Conservation (phyloP, 2,113 vertebrate species). For the Chamaetylas fuelleborni region DNA sequence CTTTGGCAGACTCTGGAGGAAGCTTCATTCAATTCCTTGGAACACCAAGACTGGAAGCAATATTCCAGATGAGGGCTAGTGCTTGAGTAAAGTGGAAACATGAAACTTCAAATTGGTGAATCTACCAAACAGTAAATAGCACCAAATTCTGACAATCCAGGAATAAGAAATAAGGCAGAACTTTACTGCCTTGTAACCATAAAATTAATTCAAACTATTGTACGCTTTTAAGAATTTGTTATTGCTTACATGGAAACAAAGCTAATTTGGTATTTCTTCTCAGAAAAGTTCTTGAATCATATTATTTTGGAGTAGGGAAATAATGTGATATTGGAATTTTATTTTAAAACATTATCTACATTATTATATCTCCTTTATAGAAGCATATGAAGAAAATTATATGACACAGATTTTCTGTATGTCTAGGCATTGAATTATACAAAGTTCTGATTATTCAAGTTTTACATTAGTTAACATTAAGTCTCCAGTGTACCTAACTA, state of each 20-base stretch:
- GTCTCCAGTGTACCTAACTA: background rate
- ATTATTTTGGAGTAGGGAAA: background rate
- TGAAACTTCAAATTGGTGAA: background rate
- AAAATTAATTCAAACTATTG: background rate
- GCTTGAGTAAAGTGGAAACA: background rate
- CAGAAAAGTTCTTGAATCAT: background rate
- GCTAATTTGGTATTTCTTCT: background rate
- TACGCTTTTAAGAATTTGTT: background rate
- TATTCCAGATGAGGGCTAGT: background rate
- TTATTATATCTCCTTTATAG: background rate
- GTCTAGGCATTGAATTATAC: background rate
- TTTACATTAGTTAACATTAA: slow-evolving; percentile 21
- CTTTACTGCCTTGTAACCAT: background rate
- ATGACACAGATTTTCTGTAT: background rate
- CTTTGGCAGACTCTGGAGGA: background rate
- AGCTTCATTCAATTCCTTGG: background rate
- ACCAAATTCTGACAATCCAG: background rate
- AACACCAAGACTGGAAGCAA: background rate
- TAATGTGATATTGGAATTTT: background rate
- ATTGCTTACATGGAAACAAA: background rate
- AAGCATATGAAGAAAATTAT: background rate
- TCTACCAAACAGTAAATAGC: background rate
- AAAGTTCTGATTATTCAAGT: background rate
- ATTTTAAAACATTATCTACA: background rate
- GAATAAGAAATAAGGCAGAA: background rate